Evolutionary conservation across 2,797 vertebrate genomes (phyloP).

Genomic region (Odontamblyopus lacepedii): DNA sequence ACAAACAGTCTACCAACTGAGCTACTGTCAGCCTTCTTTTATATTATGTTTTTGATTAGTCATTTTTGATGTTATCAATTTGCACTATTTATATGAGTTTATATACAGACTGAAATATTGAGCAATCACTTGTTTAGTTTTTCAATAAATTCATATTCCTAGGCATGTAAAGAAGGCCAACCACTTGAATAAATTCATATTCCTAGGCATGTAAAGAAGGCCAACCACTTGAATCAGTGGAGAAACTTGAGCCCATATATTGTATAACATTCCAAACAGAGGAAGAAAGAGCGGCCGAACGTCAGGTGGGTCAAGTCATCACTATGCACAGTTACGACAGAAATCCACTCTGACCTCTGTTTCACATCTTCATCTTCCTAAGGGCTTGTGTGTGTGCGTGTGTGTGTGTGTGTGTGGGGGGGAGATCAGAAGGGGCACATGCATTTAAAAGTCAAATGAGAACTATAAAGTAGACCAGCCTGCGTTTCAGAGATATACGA

Average conservation of each 20-base stretch:
- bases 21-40: too few species aligned
- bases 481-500: slow-evolving; percentile 24
- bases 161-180: neutral
- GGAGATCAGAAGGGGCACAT: slow-evolving; percentile 49
- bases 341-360: slow-evolving; percentile 59
- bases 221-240: neutral
- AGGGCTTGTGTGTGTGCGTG: slow-evolving; percentile 16
- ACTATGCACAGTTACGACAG: slow-evolving; percentile 43
- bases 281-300: slow-evolving; percentile 7
- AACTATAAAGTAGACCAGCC: slow-evolving; percentile 44
- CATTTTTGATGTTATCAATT: too few species aligned
- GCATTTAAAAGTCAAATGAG: slow-evolving; percentile 69
- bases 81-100: neutral
- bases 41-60: too few species aligned
- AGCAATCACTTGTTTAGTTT: neutral
- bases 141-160: neutral
- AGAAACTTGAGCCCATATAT: neutral
- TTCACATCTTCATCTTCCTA: slow-evolving; percentile 49
- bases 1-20: too few species aligned
- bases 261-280: slow-evolving; percentile 20
- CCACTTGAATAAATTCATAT: neutral
- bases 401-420: slow-evolving; percentile 40
- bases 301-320: slow-evolving; percentile 46
- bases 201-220: neutral
- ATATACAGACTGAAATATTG: neutral